phyloP scores from a whole-genome alignment of 64 coral and sea anemone species.

The Stichodactyla mertensii region DNA sequence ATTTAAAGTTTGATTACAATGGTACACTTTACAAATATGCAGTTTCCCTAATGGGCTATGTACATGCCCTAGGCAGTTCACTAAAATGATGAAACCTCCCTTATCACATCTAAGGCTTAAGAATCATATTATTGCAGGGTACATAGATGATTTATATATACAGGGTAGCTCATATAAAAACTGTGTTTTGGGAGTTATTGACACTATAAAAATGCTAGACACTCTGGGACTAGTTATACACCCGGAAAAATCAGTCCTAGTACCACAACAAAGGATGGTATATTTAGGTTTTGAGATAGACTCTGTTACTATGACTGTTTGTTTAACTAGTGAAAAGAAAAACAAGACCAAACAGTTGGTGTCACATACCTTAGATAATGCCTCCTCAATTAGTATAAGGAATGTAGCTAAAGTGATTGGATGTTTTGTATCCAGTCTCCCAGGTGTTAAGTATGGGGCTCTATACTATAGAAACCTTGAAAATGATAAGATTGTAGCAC shows the following conservation, averaged over 20 bases:
- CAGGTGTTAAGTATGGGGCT: conserved; percentile 28
- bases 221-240: conserved; percentile 30
- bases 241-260: conserved; percentile 19
- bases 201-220: conserved; percentile 28
- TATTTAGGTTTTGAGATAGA: conserved; percentile 52
- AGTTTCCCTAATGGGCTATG: conserved; percentile 36
- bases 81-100: conserved; percentile 37
- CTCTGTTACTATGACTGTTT: conserved; percentile 36
- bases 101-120: background rate
- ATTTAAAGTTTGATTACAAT: conserved; percentile 9
- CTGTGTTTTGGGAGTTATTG: conserved; percentile 35
- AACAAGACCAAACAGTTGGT: conserved; percentile 26
- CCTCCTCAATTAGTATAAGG: conserved; percentile 24
- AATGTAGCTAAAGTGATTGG: conserved; percentile 49
- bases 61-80: conserved; percentile 12
- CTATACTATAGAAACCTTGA: conserved; percentile 55
- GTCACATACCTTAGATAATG: background rate
- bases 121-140: conserved; percentile 32
- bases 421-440: conserved; percentile 21
- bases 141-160: conserved; percentile 52
- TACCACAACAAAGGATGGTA: conserved; percentile 27
- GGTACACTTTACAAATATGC: conserved; percentile 19
- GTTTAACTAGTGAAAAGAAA: conserved; percentile 34
- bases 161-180: conserved; percentile 22
- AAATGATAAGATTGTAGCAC: conserved; percentile 25